Base-by-base conservation (phyloP, 2,113 vertebrate genomes). In the Carollia perspicillata region DNA sequence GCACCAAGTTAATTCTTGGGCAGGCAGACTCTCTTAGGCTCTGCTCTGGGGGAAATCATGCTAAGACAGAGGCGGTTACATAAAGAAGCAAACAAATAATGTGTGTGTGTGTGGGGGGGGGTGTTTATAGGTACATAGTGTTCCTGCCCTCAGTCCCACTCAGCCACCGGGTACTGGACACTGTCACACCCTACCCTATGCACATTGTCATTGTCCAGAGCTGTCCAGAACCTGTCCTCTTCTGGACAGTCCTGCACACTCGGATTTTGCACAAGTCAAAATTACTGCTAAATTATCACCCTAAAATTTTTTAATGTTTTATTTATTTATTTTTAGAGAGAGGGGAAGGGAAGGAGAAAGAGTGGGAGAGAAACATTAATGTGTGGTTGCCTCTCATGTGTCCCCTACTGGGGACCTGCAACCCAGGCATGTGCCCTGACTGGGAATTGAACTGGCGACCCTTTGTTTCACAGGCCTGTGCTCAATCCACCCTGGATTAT, bases 261-360 rank as follows among this genome's bases (percentile, higher is more conserved):
- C 42, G 53, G 84, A 93, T 77, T 89, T 95, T 84, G 51, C 26
- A 17, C 40, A 85, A 63, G 51, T 84, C 93, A n/a, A 53, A 74
- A 84, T 83, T 14, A 89, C 68, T 77, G 69, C 77, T 65, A 49
- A 30, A 33, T 44, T 49, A 65, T 37, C 37, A 53, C 16, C 20
- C 68, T 84, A n/a, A n/a, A n/a, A n/a, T n/a, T n/a, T n/a, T n/a
- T n/a, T n/a, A n/a, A n/a, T n/a, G n/a, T n/a, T n/a, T n/a, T n/a
- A n/a, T n/a, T n/a, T n/a, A n/a, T n/a, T n/a, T n/a, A n/a, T n/a
- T n/a, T n/a, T n/a, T n/a, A n/a, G n/a, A n/a, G n/a, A n/a, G n/a
- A n/a, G n/a, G n/a, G n/a, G n/a, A n/a, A n/a, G n/a, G n/a, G n/a
- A n/a, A n/a, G n/a, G n/a, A n/a, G n/a, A n/a, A n/a, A n/a, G n/a